Evolutionary conservation across 2,113 vertebrate species (phyloP), one percentile per base, ranked within the genome.

Genomic region (Prietella phreatophila): DNA sequence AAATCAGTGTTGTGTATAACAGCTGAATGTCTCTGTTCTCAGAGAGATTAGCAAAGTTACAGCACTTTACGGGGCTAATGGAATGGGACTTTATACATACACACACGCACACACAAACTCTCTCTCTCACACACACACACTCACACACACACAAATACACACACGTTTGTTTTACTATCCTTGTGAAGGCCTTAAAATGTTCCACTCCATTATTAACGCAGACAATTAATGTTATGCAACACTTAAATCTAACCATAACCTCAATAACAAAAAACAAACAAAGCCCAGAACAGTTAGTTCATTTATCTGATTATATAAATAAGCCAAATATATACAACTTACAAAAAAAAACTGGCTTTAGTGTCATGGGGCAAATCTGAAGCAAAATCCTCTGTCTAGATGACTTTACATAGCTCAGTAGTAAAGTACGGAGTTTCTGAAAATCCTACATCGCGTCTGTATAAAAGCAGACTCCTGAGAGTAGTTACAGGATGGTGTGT

Each of bases 1-100:
- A 81, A 81, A 33, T 81, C 55, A 81, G 53, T 81, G 79, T 81
- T 53, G 79, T 55, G 79, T 81, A 36, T 81, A 81, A 81, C 27
- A 58, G 79, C 79, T 10, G 30, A 81, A 81, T 58, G 17, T 81
- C 79, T 81, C 55, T 58, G 50, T 80, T 80, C 78, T 81, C n/a
- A 25, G 55, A 20, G 55, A 81, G 79, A 58, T 81, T 81, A 36
- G 79, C 6, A 36, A 55, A 81, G 50, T 55, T 80, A 33, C 47
- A 80, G 13, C 50, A 56, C 50, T 58, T 58, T 58, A 81, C 55
- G 22, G 53, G 8, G 55, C 30, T 81, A 81, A 81, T 81, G 53
- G 50, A 81, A 81, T 81, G 53, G 50, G 76, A 80, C 25, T 47
- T 42, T 25, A 76, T 0, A 73, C 27, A 73, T 17, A 75, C 71